Evolutionary conservation across 2,113 vertebrate species (phyloP).

Genomic region (Anarhynchus alexandrinus): DNA sequence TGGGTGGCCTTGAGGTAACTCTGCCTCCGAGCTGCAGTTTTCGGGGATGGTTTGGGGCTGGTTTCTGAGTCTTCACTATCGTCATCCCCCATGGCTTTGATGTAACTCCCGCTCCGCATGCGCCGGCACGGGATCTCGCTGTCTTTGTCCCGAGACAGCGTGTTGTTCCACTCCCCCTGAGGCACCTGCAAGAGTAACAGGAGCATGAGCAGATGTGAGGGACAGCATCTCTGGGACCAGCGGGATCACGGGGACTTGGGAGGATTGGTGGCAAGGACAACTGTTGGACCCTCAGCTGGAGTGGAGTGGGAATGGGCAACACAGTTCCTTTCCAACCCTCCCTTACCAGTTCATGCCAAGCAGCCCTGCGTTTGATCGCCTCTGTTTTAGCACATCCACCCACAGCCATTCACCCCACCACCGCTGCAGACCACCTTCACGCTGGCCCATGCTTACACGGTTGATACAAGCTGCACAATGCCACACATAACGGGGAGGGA

Average conservation of each 20-base stretch:
- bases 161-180: constrained; percentile 89
- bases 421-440: neutral
- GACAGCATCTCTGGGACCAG: neutral
- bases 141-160: constrained; percentile 82
- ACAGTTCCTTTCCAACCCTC: neutral
- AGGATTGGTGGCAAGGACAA: neutral
- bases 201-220: neutral
- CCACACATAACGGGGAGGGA: neutral
- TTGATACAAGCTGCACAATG: neutral
- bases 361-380: neutral
- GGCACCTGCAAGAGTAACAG: constrained; percentile 70
- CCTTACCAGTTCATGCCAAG: neutral
- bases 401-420: neutral
- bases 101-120: constrained; percentile 98
- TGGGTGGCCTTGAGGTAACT: constrained; percentile 99
- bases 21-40: constrained; percentile 92
- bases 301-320: neutral
- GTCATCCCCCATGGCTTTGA: constrained; percentile 98
- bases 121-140: constrained; percentile 93
- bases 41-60: constrained; percentile 96
- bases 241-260: neutral
- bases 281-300: neutral
- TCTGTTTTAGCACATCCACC: neutral
- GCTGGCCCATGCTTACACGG: constrained; percentile 1
- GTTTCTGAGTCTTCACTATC: constrained; percentile 95